Percentiles rank a stretch among this genome's conserved stretches.
Conservation (phyloP, 2,888 invertebrate species). For the Pristionchus fissidentatus region DNA sequence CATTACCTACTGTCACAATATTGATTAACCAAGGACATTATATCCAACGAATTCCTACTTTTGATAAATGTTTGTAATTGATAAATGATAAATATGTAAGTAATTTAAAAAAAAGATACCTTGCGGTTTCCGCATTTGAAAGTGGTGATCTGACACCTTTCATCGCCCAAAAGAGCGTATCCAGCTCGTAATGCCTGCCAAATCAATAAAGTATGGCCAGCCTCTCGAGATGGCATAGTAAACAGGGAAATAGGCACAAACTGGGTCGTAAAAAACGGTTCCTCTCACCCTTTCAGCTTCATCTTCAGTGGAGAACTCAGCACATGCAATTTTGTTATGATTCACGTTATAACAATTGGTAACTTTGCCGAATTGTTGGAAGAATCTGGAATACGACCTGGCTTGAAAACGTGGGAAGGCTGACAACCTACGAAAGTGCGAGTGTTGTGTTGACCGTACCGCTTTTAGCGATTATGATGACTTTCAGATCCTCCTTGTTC, state of each 20-base stretch:
- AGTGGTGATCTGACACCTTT: neutral
- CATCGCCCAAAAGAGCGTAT: neutral
- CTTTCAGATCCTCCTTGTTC: neutral
- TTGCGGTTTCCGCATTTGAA: constrained; percentile 29
- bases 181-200: constrained; percentile 4
- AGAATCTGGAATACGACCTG: neutral
- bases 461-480: neutral
- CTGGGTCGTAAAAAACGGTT: neutral
- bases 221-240: too few species aligned
- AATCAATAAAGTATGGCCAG: too few species aligned
- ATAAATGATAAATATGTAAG: neutral
- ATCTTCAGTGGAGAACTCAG: neutral
- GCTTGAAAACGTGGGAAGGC: neutral
- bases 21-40: too few species aligned
- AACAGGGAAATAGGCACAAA: neutral
- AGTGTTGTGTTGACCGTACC: neutral
- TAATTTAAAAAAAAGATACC: neutral
- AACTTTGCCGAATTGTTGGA: neutral
- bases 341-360: neutral
- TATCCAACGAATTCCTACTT: too few species aligned
- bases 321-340: neutral
- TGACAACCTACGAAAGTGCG: neutral
- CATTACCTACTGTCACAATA: too few species aligned
- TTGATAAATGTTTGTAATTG: neutral
- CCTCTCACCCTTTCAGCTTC: neutral